Evolutionary conservation across 2,113 vertebrate genomes (phyloP).

Genomic region (Oncorhynchus clarkii): DNA sequence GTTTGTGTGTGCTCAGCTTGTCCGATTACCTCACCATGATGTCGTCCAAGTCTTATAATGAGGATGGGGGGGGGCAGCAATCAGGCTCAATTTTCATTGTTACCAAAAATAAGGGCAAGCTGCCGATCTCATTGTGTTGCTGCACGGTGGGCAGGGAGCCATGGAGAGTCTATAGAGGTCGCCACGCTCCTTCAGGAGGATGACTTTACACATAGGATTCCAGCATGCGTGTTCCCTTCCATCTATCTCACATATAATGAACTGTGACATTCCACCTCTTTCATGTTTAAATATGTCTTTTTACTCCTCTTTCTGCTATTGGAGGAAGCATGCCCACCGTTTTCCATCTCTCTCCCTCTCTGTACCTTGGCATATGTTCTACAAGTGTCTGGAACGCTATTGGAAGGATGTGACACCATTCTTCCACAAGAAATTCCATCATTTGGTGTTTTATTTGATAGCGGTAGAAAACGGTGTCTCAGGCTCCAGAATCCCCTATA

Average conservation of each 20-base stretch:
- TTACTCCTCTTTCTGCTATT: background rate
- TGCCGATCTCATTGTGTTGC: conserved; percentile 29
- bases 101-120: conserved; percentile 28
- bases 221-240: too few species aligned
- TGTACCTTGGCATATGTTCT: too few species aligned
- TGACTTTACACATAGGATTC: too few species aligned
- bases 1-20: background rate
- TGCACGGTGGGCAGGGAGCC: conserved; percentile 19
- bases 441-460: too few species aligned
- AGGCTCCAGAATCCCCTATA: too few species aligned
- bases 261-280: conserved; percentile 30
- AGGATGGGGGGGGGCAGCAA: background rate
- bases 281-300: conserved; percentile 43
- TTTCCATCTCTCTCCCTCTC: conserved; percentile 57
- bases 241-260: too few species aligned
- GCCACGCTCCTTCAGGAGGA: too few species aligned
- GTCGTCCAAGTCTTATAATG: background rate
- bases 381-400: too few species aligned
- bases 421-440: too few species aligned
- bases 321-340: too few species aligned
- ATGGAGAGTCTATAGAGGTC: background rate
- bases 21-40: background rate
- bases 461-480: too few species aligned
- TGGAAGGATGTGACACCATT: too few species aligned
- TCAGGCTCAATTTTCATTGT: background rate